These are phyloP conservation scores for Platypus cylindrus DNA, from an alignment of 2,888 invertebrate species.

Conservation along the genomic window DNA sequence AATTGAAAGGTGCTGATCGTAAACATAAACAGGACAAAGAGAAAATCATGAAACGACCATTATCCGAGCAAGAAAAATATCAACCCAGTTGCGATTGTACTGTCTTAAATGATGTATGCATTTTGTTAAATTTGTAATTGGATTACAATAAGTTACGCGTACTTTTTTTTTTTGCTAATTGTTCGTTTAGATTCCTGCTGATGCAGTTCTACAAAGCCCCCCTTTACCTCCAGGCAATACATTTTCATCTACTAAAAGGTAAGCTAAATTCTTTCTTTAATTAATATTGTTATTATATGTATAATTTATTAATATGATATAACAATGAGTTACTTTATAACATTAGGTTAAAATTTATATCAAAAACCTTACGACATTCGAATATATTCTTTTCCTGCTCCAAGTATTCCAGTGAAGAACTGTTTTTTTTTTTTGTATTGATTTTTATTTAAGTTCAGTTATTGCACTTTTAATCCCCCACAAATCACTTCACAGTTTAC, in stretches of 20 bases:
- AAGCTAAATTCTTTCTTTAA: not conserved
- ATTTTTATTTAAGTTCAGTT: no score
- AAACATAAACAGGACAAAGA: conserved; percentile 96
- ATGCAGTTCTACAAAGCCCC: conserved; percentile 44
- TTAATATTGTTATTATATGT: not conserved
- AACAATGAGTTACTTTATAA: no score
- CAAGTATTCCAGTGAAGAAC: no score
- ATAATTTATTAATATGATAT: no score
- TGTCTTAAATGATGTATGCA: conserved; percentile 68
- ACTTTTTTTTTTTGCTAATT: no score
- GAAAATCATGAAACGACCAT: conserved; percentile 77
- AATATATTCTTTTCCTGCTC: no score
- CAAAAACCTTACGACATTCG: no score
- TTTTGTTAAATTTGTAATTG: not conserved
- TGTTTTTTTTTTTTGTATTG: no score
- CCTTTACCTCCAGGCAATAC: conserved; percentile 26
- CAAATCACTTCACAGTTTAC: no score
- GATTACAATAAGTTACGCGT: not conserved
- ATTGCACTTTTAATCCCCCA: no score
- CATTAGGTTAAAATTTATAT: not conserved
- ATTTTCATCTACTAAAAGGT: conserved; percentile 10
- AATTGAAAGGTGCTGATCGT: conserved; percentile 90
- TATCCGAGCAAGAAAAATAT: conserved; percentile 78
- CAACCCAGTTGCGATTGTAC: conserved; percentile 95
- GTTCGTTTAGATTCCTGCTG: conserved; percentile 51